Base-by-base conservation (phyloP, 2,797 vertebrate genomes). In the Babyrousa celebensis region DNA sequence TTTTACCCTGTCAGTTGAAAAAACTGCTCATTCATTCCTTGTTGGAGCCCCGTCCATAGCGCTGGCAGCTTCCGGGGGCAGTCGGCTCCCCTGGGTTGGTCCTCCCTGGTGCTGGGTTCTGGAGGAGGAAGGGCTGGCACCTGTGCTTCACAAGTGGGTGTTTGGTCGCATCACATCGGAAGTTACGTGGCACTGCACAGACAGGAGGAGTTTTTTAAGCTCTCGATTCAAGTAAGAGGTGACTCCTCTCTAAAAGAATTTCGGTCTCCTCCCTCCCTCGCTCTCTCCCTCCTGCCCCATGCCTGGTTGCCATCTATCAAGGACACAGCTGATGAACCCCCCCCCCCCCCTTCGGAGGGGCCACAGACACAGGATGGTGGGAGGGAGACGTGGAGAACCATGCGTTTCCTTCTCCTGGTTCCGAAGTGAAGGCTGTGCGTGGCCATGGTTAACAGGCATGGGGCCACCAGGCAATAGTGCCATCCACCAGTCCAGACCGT, bases 381-480 rank as follows among this genome's bases (percentile, higher is more conserved):
- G 6, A 25, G 20, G 21, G 12, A 43, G 18, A 9, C 12, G 6
- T 2, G 18, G 12, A 1, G 23, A 3, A 0, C 20, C 2, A 1
- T 5, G 48, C 17, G 80, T 8, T 1, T 18, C 48, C 68, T 20
- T 6, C 0, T 2, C 0, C 0, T 14, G 65, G 43, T 29, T 14
- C 23, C 0, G 5, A 16, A 63, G 16, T 10, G n/a, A 71, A 58
- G 68, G 23, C n/a, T 0, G 27, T 40, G 60, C n/a, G 70, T 3
- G 5, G 2, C 4, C 5, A 11, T 6, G 16, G 56, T 9, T 9
- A 1, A 1, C 0, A 10, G 71, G 7, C n/a, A 0, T 0, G 2
- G 32, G 56, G 9, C 17, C 0, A 1, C 32, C 0, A 1, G 60
- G n/a, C 32, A 32, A 5, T 0, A 3, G 32, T 1, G 2, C 17